These are phyloP conservation scores for Hippocampus abdominalis DNA, from an alignment of 2,113 vertebrate species.

Conservation along the genomic window DNA sequence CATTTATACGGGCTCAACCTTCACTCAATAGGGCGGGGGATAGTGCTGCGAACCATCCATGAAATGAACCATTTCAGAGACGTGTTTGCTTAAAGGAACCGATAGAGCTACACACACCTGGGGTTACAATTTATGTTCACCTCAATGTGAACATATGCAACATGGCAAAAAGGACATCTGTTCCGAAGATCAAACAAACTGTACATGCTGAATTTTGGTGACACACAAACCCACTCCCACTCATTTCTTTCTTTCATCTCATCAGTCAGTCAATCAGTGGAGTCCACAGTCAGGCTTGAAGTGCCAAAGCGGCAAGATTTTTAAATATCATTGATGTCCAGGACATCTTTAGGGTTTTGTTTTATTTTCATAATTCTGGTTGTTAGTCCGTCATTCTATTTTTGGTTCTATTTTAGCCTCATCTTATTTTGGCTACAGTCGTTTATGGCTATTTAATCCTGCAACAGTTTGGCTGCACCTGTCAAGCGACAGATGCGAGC, in stretches of 20 bases:
- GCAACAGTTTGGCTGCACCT: too few relatives aligned
- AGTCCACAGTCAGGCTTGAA: neutral
- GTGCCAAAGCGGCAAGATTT: neutral
- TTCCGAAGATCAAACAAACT: neutral
- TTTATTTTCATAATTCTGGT: too few relatives aligned
- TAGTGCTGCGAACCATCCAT: constrained; percentile 48
- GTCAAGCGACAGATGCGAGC: too few relatives aligned
- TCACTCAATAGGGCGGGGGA: constrained; percentile 33
- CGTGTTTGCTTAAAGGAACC: constrained; percentile 30
- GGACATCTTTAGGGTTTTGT: too few relatives aligned
- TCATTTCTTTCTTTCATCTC: neutral
- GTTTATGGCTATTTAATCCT: too few relatives aligned
- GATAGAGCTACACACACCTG: constrained; percentile 28
- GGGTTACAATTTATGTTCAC: constrained; percentile 26
- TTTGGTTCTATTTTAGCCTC: too few relatives aligned
- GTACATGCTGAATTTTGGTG: neutral
- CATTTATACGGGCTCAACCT: constrained; percentile 47
- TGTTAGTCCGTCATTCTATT: too few relatives aligned
- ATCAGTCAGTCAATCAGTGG: neutral
- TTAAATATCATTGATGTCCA: neutral
- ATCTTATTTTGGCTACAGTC: too few relatives aligned
- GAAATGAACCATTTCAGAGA: constrained; percentile 61
- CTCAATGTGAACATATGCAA: constrained; percentile 6
- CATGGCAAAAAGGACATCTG: neutral
- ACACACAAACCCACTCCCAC: neutral